Percentiles rank a stretch among this genome's conserved stretches.
These are phyloP conservation scores for Sebastes nivosus DNA, from an alignment of 2,797 vertebrate genomes.

Conservation along the genomic window DNA sequence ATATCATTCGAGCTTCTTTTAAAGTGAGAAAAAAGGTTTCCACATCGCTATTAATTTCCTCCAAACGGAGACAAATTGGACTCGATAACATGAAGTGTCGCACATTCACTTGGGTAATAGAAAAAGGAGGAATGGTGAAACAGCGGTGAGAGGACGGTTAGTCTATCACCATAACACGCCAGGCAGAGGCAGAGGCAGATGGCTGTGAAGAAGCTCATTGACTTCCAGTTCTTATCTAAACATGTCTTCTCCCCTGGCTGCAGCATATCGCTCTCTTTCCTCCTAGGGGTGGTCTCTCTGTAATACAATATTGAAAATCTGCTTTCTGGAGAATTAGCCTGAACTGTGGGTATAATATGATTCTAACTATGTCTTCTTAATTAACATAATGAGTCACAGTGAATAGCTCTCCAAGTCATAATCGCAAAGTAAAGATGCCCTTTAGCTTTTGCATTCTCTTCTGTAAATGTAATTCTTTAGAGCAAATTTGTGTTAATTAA, in stretches of 20 bases:
- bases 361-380: conserved; percentile 27
- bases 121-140: neutral
- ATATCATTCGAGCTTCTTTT: conserved; percentile 13
- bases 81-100: conserved; percentile 9
- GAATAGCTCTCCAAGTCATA: conserved; percentile 15
- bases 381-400: conserved; percentile 26
- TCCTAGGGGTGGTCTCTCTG: conserved; percentile 34
- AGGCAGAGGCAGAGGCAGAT: conserved; percentile 48
- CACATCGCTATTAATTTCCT: conserved; percentile 5
- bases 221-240: conserved; percentile 51
- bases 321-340: conserved; percentile 24
- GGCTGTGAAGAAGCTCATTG: conserved; percentile 43
- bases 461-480: neutral
- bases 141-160: neutral
- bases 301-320: conserved; percentile 15
- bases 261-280: conserved; percentile 12
- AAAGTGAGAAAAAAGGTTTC: neutral
- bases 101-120: conserved; percentile 3
- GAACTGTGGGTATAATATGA: conserved; percentile 16
- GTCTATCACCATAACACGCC: neutral
- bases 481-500: neutral
- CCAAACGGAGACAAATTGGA: conserved; percentile 26
- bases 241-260: conserved; percentile 22
- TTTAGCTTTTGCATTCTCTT: conserved; percentile 3
- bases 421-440: conserved; percentile 22